Evolutionary conservation across 2,888 invertebrate species (phyloP).

Genomic region (Rhimphoctona megacephalus): DNA sequence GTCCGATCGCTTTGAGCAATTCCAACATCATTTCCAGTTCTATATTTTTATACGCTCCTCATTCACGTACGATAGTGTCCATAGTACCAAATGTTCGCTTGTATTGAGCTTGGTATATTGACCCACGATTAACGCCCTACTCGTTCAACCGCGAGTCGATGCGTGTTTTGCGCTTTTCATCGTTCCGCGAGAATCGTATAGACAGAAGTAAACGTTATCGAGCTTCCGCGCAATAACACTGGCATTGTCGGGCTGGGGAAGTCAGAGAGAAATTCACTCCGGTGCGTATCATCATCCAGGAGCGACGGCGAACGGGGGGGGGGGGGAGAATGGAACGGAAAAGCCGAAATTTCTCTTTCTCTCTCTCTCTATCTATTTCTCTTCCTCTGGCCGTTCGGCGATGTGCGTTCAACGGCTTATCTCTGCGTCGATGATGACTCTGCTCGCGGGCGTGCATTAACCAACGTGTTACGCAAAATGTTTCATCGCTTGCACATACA

Average conservation of each 20-base stretch:
- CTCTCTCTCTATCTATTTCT: not conserved
- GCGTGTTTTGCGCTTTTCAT: constrained; percentile 37
- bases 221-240: constrained; percentile 75
- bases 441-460: constrained; percentile 33
- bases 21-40: not conserved
- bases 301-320: not conserved
- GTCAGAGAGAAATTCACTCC: constrained; percentile 21
- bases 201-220: constrained; percentile 70
- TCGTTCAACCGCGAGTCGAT: constrained; percentile 27
- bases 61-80: not conserved
- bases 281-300: not conserved
- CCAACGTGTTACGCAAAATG: constrained; percentile 40
- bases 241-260: constrained; percentile 45
- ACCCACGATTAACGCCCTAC: constrained; percentile 44
- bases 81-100: not conserved
- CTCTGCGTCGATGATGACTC: constrained; percentile 55
- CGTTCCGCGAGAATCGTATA: constrained; percentile 53
- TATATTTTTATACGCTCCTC: not conserved
- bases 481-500: constrained; percentile 28
- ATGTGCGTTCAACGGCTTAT: constrained; percentile 60
- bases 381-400: constrained; percentile 38
- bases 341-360: constrained; percentile 24
- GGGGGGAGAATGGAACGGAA: not conserved
- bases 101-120: constrained; percentile 8
- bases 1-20: not conserved